Evolutionary conservation across 2,888 invertebrate genomes (phyloP), one percentile per base, ranked within the genome.

Genomic region (Tachystola acroxantha): DNA sequence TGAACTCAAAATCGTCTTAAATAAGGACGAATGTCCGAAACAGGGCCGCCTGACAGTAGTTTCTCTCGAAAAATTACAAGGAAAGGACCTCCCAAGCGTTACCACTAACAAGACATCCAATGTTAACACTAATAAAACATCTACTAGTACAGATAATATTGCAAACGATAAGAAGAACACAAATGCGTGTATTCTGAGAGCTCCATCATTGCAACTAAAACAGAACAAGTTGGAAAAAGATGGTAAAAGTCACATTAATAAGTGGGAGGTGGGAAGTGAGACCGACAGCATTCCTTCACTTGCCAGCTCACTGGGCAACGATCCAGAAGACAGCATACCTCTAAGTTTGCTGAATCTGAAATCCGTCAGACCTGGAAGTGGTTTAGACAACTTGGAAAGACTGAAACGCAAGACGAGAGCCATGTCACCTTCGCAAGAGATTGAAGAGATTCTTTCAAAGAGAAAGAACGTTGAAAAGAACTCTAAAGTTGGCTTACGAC

Each of bases 191-290:
- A 82, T 86, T 46, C 58, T 86, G 39, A 66, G 85, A 56, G 85
- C 85, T 7, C 85, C 86, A 12, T 72, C 84, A 6, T 56, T 85
- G 24, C 84, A 85, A 42, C 51, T 86, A 9, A 85, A 84, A 56
- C 76, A 76, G 45, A 78, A 63, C 44, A 81, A 77, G 49, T 55
- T 57, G 43, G 86, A 85, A 34, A 82, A 78, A 46, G 82, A 84
- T 34, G 33, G 72, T 9, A 84, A 73, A 51, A 80, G 69, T 42
- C 77, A 82, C 39, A 58, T 86, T 1, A 84, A 86, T 38, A 88
- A 89, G 64, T 89, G 89, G 88, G 90, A 90, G 60, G 82, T 87
- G 3, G 75, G 89, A 34, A 90, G 90, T 61, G 90, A 90, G 50
- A 88, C 89, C 16, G 90, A 90, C 43, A 90, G 89, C 54, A 81